phyloP scores from a whole-genome alignment of 2,113 vertebrate genomes.

The Strix aluco region DNA sequence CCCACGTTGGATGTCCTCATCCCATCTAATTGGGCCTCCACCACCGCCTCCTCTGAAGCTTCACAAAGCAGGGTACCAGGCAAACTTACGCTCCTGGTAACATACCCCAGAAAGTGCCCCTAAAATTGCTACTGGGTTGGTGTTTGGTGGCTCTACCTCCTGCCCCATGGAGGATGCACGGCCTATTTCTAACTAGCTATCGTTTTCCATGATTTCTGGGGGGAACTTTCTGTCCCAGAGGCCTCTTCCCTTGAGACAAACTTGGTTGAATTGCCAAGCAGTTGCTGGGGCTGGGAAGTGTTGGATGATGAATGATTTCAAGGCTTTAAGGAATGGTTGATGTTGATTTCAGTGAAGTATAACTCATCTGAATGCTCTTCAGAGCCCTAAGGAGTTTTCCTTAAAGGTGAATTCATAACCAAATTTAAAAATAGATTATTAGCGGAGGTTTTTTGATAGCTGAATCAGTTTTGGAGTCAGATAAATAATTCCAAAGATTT shows the following conservation, averaged over 20 bases:
- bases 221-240: background rate
- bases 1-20: background rate
- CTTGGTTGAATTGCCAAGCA: background rate
- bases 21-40: rapidly evolving
- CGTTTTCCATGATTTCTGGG: background rate
- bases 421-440: background rate
- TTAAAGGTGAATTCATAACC: background rate
- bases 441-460: background rate
- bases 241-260: background rate
- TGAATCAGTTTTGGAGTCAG: background rate
- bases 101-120: rapidly evolving
- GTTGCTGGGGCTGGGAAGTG: background rate
- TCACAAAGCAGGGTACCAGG: background rate
- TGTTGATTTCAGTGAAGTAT: background rate
- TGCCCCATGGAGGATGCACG: background rate
- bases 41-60: background rate
- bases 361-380: background rate
- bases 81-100: background rate
- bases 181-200: background rate
- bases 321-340: background rate
- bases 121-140: background rate
- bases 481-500: background rate
- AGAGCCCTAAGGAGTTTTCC: background rate
- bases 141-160: background rate
- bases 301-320: background rate